Evolutionary conservation across 2,888 invertebrate genomes (phyloP), one percentile per base, ranked within the genome.

Genomic region (Entomobrya multifasciata): DNA sequence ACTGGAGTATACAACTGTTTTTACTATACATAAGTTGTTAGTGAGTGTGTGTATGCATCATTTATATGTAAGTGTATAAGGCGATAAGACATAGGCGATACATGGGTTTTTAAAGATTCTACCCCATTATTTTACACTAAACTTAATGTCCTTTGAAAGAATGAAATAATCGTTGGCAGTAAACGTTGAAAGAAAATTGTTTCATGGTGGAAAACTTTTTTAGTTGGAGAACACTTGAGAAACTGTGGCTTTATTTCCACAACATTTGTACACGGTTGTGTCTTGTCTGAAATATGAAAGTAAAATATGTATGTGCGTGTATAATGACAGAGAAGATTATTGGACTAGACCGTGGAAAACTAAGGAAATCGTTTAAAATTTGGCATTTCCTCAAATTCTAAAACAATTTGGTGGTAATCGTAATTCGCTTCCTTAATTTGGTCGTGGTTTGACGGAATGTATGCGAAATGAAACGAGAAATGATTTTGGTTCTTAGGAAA

Each of bases 111-210:
- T 49, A 52, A 1, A 49, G 30, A 15, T 49, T 52, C 10, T 30
- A 27, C 52, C 52, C 74, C 25, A 74, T 74, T 74, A 74, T 74
- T 49, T 52, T 30, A 27, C 74, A 52, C 49, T 74, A 74, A 74
- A 52, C 52, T 49, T 74, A 74, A 74, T 74, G 74, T 27, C 30
- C 30, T 74, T 52, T 74, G 74, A 74, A 74, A 74, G 52, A 74
- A 49, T 52, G 30, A 52, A 74, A 52, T 74, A 74, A 74, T 74
- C 74, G 74, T 74, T 74, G 52, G 52, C 49, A 74, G 52, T 52
- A 52, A 52, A 74, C 27, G 74, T 25, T 74, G 74, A 74, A 74
- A 30, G 74, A 27, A 70, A 74, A 52, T 74, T 17, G 10, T 52
- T 74, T 27, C 47, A 44, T 13, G 20, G 25, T 49, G 0, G 30